A percentile compares a stretch with the other conserved stretches of the same genome.
Conservation (phyloP, 2,888 invertebrate genomes). For the Magallana nippona region DNA sequence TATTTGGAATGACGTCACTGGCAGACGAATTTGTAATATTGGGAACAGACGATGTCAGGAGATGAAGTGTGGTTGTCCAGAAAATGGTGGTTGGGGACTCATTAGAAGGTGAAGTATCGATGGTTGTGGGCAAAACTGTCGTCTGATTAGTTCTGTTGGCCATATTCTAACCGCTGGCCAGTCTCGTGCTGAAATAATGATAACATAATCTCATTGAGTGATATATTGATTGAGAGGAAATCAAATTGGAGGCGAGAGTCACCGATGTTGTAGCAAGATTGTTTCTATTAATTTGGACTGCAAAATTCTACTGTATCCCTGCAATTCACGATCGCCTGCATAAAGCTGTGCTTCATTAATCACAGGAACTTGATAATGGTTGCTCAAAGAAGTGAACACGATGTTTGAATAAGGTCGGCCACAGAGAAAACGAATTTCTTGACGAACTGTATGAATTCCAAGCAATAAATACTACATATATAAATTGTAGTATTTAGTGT, state of each 20-base stretch:
- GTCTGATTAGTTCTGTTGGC: conserved; percentile 11
- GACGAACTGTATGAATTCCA: too few species aligned
- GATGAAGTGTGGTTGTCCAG: not conserved
- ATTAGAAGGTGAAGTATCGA: not conserved
- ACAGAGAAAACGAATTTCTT: too few species aligned
- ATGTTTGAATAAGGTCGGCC: too few species aligned
- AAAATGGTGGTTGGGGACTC: not conserved
- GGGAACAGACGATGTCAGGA: conserved; percentile 11
- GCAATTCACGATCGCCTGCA: not conserved
- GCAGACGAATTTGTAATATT: conserved; percentile 21
- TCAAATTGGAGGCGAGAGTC: not conserved
- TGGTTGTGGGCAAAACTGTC: not conserved
- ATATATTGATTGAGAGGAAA: conserved; percentile 9
- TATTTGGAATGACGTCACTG: conserved; percentile 23
- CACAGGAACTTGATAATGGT: too few species aligned
- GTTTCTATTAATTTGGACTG: not conserved
- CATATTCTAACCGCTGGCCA: not conserved
- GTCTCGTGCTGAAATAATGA: conserved; percentile 1
- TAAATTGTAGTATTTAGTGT: too few species aligned
- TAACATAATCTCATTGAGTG: not conserved
- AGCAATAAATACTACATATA: too few species aligned
- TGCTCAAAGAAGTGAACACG: too few species aligned
- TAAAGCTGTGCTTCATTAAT: too few species aligned
- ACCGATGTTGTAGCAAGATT: conserved; percentile 12
- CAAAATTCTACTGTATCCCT: not conserved